These are phyloP conservation scores for Rhinogobius similis DNA, from an alignment of 2,113 vertebrate genomes.

Conservation along the genomic window DNA sequence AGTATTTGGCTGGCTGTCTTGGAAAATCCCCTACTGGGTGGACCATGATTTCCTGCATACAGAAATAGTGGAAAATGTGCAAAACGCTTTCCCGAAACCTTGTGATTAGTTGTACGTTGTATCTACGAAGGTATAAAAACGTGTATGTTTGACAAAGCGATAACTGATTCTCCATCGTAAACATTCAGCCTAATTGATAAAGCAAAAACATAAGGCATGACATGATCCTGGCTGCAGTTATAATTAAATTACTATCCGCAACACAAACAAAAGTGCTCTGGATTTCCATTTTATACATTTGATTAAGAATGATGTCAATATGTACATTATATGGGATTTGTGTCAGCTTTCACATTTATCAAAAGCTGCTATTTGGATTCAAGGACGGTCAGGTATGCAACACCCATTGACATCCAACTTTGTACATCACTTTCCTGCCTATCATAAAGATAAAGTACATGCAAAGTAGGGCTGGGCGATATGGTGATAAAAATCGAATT, in stretches of 20 bases:
- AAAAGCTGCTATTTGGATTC: not conserved
- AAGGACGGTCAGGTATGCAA: constrained; percentile 25
- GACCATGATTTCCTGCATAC: not conserved
- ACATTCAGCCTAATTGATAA: too few relatives aligned
- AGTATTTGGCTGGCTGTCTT: not conserved
- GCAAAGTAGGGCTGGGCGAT: too few relatives aligned
- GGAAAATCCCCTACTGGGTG: constrained; percentile 8
- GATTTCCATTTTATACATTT: not conserved
- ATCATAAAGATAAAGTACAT: not conserved
- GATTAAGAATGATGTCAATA: not conserved
- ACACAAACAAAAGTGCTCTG: not conserved
- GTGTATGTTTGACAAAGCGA: not conserved
- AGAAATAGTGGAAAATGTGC: not conserved
- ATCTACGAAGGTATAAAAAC: not conserved
- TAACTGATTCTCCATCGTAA: not conserved
- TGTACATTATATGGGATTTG: not conserved
- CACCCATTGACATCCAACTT: not conserved
- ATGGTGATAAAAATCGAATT: too few relatives aligned
- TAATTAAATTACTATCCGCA: not conserved
- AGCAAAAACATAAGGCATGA: too few relatives aligned
- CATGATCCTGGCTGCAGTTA: not conserved
- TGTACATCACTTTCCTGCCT: not conserved
- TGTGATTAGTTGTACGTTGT: not conserved
- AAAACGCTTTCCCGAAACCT: not conserved
- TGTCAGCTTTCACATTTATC: not conserved